phyloP scores from a whole-genome alignment of 2,888 invertebrate genomes.

The Caenorhabditis uteleia region DNA sequence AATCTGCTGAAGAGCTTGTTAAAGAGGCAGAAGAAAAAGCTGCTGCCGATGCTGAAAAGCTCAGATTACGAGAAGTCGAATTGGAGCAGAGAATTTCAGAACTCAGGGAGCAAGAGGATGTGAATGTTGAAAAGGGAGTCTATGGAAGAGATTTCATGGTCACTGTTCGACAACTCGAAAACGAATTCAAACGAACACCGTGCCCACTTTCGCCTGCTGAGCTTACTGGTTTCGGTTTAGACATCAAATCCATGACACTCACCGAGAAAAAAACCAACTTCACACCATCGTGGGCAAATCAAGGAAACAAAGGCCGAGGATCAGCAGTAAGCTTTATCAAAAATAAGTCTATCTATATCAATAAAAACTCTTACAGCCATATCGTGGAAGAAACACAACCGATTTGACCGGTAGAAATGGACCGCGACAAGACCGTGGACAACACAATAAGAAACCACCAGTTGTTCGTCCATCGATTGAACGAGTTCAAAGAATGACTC shows the following conservation, averaged over 20 bases:
- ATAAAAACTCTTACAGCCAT: slow-evolving; percentile 10
- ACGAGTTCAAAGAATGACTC: slow-evolving; percentile 18
- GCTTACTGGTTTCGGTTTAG: slow-evolving; percentile 44
- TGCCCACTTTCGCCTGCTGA: slow-evolving; percentile 36
- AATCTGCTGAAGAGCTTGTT: slow-evolving; percentile 30
- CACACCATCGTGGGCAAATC: slow-evolving; percentile 37
- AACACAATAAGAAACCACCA: slow-evolving; percentile 30
- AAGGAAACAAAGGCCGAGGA: slow-evolving; percentile 10
- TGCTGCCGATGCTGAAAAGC: slow-evolving; percentile 36
- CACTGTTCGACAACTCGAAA: slow-evolving; percentile 45
- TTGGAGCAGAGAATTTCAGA: slow-evolving; percentile 11
- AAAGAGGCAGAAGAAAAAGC: slow-evolving; percentile 23
- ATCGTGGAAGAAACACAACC: slow-evolving; percentile 33
- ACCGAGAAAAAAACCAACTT: slow-evolving; percentile 38
- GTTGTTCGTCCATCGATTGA: slow-evolving; percentile 32
- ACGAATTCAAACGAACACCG: slow-evolving; percentile 34
- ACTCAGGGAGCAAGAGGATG: slow-evolving; percentile 11
- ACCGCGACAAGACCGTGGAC: slow-evolving; percentile 16
- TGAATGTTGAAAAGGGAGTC: slow-evolving; percentile 6
- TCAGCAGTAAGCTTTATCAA: slow-evolving; percentile 5
- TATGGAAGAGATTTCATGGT: slow-evolving; percentile 49
- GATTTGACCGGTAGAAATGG: slow-evolving; percentile 35
- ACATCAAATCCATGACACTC: slow-evolving; percentile 45
- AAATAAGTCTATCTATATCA: not conserved
- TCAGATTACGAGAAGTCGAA: slow-evolving; percentile 15